Evolutionary conservation across 1,140 invertebrate genomes (phyloP).

Genomic region (Ridgeia piscesae): DNA sequence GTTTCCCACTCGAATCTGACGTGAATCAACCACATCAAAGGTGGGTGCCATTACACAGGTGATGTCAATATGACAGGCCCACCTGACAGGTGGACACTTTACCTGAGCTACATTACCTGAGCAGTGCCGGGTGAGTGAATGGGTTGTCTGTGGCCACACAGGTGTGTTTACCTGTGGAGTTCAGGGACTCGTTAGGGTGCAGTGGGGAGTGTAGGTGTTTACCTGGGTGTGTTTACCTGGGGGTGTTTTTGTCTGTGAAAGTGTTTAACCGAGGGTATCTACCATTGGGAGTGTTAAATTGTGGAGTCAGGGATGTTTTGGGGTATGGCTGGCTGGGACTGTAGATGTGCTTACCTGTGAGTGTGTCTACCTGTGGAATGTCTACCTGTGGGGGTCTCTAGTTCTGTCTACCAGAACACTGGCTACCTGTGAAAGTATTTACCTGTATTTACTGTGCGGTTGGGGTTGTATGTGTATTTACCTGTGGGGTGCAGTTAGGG

Average conservation of each 20-base stretch:
- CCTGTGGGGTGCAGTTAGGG: slow-evolving; percentile 9
- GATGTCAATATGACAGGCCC: neutral
- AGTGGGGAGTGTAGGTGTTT: too few species aligned
- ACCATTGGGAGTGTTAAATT: too few species aligned
- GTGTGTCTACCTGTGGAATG: neutral
- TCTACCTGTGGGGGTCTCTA: neutral
- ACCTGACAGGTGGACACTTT: neutral
- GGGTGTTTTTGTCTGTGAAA: too few species aligned
- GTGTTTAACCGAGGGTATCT: too few species aligned
- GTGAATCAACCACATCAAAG: neutral
- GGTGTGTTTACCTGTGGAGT: neutral
- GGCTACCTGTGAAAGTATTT: neutral
- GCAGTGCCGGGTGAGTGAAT: neutral
- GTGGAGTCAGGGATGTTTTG: too few species aligned
- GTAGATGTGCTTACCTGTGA: too few species aligned
- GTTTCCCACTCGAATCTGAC: too few species aligned
- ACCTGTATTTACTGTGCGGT: neutral
- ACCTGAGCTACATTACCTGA: neutral
- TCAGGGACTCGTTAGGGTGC: slow-evolving; percentile 17
- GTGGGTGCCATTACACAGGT: neutral
- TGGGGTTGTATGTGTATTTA: too few species aligned
- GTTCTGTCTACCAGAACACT: too few species aligned
- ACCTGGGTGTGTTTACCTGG: too few species aligned
- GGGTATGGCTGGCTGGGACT: too few species aligned
- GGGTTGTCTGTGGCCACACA: neutral